These are phyloP conservation scores for Gobio gobio DNA, from an alignment of 2,113 vertebrate species.

Conservation along the genomic window DNA sequence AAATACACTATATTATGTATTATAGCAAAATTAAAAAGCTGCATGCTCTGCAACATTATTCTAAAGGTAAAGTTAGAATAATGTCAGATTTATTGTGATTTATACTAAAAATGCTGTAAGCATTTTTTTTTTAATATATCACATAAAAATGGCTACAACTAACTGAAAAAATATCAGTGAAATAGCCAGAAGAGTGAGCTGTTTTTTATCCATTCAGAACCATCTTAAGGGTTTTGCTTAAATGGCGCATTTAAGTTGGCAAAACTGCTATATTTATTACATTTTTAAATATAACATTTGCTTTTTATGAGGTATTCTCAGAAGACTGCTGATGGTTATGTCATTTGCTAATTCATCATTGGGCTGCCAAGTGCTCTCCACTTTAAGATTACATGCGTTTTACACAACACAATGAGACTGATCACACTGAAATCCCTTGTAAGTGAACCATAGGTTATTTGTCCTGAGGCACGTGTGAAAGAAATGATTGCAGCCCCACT, in stretches of 20 bases:
- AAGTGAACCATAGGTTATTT: constrained; percentile 49
- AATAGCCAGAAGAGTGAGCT: too few species aligned
- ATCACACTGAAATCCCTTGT: constrained; percentile 48
- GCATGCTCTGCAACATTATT: background rate
- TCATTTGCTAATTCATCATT: constrained; percentile 51
- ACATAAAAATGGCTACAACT: too few species aligned
- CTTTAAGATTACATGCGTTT: constrained; percentile 37
- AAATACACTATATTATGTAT: background rate
- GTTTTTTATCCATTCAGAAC: background rate
- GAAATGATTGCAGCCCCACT: constrained; percentile 42
- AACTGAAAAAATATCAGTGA: too few species aligned
- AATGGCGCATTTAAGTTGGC: background rate
- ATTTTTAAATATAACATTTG: background rate
- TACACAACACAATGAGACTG: constrained; percentile 36
- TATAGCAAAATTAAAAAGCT: background rate
- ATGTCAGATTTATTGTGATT: background rate
- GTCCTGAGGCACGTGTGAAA: constrained; percentile 36
- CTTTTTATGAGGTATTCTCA: background rate
- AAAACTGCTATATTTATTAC: background rate
- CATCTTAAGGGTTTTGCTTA: background rate
- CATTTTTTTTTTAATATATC: too few species aligned
- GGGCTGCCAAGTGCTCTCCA: constrained; percentile 26
- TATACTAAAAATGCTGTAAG: too few species aligned
- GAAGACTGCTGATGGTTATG: constrained; percentile 31
- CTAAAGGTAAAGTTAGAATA: background rate